Conservation (phyloP, 2,888 invertebrate species). For the Lithophane ornitopus region DNA sequence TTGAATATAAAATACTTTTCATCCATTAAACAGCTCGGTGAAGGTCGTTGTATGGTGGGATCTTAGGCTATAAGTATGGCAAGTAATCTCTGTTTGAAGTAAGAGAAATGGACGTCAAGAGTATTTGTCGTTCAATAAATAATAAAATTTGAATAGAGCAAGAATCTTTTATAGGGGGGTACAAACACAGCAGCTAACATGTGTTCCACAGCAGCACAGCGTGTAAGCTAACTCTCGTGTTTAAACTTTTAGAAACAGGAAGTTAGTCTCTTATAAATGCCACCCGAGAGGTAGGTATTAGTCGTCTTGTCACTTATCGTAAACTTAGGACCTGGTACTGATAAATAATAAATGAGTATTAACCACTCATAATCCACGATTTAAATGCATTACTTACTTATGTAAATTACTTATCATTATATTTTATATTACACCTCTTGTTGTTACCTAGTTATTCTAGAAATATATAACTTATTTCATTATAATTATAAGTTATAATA, state of each 20-base stretch:
- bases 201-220: not conserved
- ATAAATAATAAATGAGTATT: not conserved
- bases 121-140: not conserved
- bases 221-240: not conserved
- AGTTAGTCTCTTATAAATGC: not conserved
- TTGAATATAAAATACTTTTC: no score
- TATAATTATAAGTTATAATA: no score
- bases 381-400: not conserved
- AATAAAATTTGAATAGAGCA: not conserved
- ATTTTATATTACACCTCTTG: not conserved
- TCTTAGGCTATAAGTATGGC: not conserved
- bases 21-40: no score
- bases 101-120: not conserved
- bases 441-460: not conserved
- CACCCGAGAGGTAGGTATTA: not conserved
- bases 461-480: no score
- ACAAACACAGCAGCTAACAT: not conserved
- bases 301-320: no score
- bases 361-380: not conserved
- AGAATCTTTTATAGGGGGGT: not conserved
- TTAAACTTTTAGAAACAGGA: not conserved
- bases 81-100: not conserved
- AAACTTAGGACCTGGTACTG: not conserved
- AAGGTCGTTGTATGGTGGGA: no score
- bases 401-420: no score